Evolutionary conservation across 2,113 vertebrate species (phyloP).

Genomic region (Oryzias celebensis): DNA sequence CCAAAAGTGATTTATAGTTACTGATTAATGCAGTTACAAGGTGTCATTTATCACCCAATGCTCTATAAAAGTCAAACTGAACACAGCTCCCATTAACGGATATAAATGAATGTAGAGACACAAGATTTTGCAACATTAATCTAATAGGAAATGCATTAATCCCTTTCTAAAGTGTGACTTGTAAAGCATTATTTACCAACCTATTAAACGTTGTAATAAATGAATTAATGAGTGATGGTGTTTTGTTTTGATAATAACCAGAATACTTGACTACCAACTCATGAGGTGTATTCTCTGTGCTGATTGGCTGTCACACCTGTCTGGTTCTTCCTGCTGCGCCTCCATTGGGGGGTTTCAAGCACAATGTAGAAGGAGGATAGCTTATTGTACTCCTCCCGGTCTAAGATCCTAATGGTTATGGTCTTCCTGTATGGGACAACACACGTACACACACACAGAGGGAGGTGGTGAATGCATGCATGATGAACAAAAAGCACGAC

Average conservation of each 20-base stretch:
- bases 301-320: constrained; percentile 92
- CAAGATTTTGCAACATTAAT: too few relatives aligned
- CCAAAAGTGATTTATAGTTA: too few relatives aligned
- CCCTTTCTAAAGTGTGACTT: too few relatives aligned
- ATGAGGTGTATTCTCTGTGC: constrained; percentile 12
- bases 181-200: too few relatives aligned
- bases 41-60: too few relatives aligned
- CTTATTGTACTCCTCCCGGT: constrained; percentile 99
- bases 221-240: too few relatives aligned
- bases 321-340: constrained; percentile 84
- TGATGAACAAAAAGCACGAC: constrained; percentile 56
- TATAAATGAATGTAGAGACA: too few relatives aligned
- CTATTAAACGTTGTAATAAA: neutral
- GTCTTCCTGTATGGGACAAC: constrained; percentile 96
- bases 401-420: constrained; percentile 95
- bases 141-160: too few relatives aligned
- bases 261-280: constrained; percentile 2
- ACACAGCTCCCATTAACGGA: too few relatives aligned
- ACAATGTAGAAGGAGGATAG: constrained; percentile 97
- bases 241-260: constrained; percentile 8
- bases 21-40: too few relatives aligned
- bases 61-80: too few relatives aligned
- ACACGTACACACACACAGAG: constrained; percentile 81
- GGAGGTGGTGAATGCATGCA: constrained; percentile 75
- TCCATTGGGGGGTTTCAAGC: constrained; percentile 93